Evolutionary conservation across 2,888 invertebrate genomes (phyloP), one percentile per base, ranked within the genome.

Genomic region (Scelioninae gen. 2): DNA sequence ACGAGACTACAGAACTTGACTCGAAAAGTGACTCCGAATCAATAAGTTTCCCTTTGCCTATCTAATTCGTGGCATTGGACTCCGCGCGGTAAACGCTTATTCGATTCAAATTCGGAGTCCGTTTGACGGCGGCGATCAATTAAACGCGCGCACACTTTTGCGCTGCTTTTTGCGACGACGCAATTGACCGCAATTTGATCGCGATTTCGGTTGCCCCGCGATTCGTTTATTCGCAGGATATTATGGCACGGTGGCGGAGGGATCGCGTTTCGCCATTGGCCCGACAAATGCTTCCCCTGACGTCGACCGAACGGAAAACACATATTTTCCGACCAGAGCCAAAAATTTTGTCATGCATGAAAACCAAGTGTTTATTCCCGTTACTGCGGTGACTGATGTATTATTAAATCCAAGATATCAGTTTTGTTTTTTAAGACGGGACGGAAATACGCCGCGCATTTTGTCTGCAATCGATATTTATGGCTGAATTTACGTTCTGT

Each of bases 31-130:
- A 69, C 60, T 69, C 39, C 37, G 63, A 69, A 69, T 74, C 69
- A 69, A 74, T 74, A 69, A 74, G 69, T 69, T 64, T 69, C 53
- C 55, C 60, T 65, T 69, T 69, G 64, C 65, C 60, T 60, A 48
- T 61, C 64, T 69, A 74, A 69, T 69, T 74, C 69, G 60, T 46
- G 48, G 55, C 55, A 67, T 43, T 73, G 15, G 43, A 6, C 50
- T 50, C 28, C 10, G 28, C 37, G 25, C 43, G 57, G 52, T 37
- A 37, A 65, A 37, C 53, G 53, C 25, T 65, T 53, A 65, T 65
- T 41, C 31, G 48, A 39, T 65, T 25, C 19, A 41, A 46, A 35
- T 31, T 31, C n/a, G 37, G 31, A 3, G 31, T 13, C 28, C 16
- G 43, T 25, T 53, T 11, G 3, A 15, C 39, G 43, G 4, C 19